Evolutionary conservation across 2,797 vertebrate genomes (phyloP), one percentile per base, ranked within the genome.

Genomic region (Eidolon dupreanum): DNA sequence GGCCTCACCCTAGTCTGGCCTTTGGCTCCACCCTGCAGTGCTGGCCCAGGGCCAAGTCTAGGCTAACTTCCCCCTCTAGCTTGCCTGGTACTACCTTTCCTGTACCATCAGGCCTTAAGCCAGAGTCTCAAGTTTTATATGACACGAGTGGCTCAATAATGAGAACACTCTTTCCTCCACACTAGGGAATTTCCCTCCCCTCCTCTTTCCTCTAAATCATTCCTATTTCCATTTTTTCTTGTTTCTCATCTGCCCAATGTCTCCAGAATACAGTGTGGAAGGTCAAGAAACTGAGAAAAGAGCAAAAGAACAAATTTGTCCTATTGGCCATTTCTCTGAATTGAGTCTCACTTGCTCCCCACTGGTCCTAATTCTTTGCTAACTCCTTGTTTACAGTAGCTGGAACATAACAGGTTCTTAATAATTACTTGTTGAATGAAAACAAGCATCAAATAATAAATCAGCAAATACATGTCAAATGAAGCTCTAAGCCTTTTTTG

Each of bases 11-110:
- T 51, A 79, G 51, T 77, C 79, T 94, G 83, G 83, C 55, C 92
- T 83, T 61, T 75, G 89, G 73, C 73, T 94, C 96, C 81, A 90
- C 92, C 97, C 96, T 92, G 84, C 81, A 24, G 57, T 92, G n/a
- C 57, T 92, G 96, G 92, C 77, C n/a, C 15, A 66, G 51, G n/a
- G 78, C 81, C 96, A 90, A 36, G 81, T 88, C 94, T 95, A 81
- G 71, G 92, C 82, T 88, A 85, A 94, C 78, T 97, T 96, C 90
- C 92, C 86, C 55, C 85, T 93, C 81, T 65, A 53, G 88, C 41
- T 65, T 49, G 81, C 57, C 79, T 66, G 92, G 82, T 86, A 88
- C 73, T 66, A 68, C 90, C 83, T 96, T 96, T 97, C 92, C 16
- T 31, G 92, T 74, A 86, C 73, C 71, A 78, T 36, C 28, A 46